Evolutionary conservation across 2,113 vertebrate genomes (phyloP).

Genomic region (Alexandromys fortis): DNA sequence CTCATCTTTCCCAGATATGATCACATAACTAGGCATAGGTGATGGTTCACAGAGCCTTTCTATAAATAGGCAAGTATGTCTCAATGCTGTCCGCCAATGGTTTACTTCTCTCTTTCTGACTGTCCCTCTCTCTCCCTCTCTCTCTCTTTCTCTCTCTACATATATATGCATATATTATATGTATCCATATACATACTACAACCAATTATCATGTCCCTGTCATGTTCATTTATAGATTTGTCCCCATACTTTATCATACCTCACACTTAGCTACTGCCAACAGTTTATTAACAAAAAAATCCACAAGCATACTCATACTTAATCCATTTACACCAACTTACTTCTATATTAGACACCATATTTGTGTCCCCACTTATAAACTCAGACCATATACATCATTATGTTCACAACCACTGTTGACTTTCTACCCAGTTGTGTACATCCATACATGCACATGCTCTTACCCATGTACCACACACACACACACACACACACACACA

Average conservation of each 20-base stretch:
- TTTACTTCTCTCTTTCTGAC: too few relatives aligned
- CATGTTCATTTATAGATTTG: neutral
- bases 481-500: neutral
- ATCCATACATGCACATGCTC: neutral
- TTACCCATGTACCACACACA: neutral
- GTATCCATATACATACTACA: neutral
- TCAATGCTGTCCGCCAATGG: too few relatives aligned
- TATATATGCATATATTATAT: too few relatives aligned
- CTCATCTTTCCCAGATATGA: neutral
- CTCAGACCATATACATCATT: neutral
- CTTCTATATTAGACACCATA: neutral
- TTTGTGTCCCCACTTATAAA: neutral
- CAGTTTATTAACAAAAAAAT: neutral
- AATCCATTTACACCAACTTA: neutral
- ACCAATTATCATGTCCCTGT: neutral
- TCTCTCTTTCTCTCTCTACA: too few relatives aligned
- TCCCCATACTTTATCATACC: neutral
- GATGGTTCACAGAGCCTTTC: neutral
- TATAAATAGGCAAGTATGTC: neutral
- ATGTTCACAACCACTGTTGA: neutral
- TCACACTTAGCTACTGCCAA: neutral
- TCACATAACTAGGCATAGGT: neutral
- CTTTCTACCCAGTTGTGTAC: neutral
- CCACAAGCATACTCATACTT: neutral
- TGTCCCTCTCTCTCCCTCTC: too few relatives aligned